Base-by-base conservation (phyloP, 2,797 vertebrate species). In the Bufotes viridis region DNA sequence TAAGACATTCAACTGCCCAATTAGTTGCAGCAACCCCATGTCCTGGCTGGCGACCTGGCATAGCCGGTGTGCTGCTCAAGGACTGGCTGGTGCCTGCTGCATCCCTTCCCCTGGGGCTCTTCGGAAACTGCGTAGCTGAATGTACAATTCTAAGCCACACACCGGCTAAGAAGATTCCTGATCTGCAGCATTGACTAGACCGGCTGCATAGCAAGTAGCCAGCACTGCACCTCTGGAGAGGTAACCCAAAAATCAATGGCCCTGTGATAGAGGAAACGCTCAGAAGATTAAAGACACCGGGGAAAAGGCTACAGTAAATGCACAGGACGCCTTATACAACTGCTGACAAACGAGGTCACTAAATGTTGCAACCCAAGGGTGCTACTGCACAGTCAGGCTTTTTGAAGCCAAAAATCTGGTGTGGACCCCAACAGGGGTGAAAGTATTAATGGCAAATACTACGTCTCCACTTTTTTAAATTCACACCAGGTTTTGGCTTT, bases 41-140 rank as follows among this genome's bases (percentile, higher is more conserved):
- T 82, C 80, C 67, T 63, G 79, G 79, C 53, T 29, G 65, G 75
- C 51, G 60, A 67, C 69, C 79, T 82, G 88, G 65, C 74, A 89
- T 65, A 15, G 63, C n/a, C 55, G 8, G 34, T 22, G 29, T 60
- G 26, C 81, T 86, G 58, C 76, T 69, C 69, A 29, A 86, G 74
- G 84, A 89, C 88, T 86, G 80, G 80, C 79, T 82, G 74, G 63
- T 87, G 85, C 75, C 85, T 89, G 85, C 85, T 87, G 88, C 88
- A 89, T 89, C 80, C 81, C 63, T 89, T 89, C 81, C 85, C 85
- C 81, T 80, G 80, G 85, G 88, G 79, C 58, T 89, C 22, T 75
- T 63, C 70, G 81, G 55, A 34, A 67, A 82, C 85, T 89, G 88
- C 88, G 88, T 82, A 89, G 84, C 74, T 87, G 75, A 86, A 81